Base-by-base conservation (phyloP, 2,888 invertebrate species). In the Macaria notata region DNA sequence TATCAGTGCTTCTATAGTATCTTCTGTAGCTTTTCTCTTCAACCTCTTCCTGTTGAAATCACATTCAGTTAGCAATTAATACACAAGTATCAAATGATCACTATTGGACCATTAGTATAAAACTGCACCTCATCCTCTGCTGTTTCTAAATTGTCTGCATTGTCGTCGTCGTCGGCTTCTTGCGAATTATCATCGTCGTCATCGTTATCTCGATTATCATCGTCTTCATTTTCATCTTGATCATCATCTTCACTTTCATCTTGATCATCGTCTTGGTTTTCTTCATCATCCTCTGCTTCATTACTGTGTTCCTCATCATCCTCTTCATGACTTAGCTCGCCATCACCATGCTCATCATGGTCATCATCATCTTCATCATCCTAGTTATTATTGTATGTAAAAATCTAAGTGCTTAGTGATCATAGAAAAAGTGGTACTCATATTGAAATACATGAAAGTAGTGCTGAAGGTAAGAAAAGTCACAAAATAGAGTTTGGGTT, bases 151-250 rank as follows among this genome's bases (percentile, higher is more conserved):
- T 72, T 61, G 50, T 72, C 66, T 50, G 79, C 73, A 49, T 77
- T 73, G 42, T 82, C 78, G 45, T 79, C 70, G 41, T 75, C 71
- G 39, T 64, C 62, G 5, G 64, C 82, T 30, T 85, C 71, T 55
- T 75, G 49, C 43, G 52, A 58, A 50, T 55, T 46, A 36, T 48
- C 54, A 7, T 50, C 70, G 29, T 81, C 69, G 38, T 69, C 65
- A 36, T 65, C 59, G 30, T 74, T 69, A 31, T 74, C 56, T 47
- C 62, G 52, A 31, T 71, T 63, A 36, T 68, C 64, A 7, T 75
- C 64, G 48, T 71, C 63, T 36, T 70, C 65, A 39, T 68, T 56
- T 49, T 67, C 70, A 7, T 71, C 73, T 49, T 83, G 79, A 33
- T 75, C 77, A 44, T 75, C 71, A 31, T 79, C 72, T 49, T 79